These are phyloP conservation scores for Zaprionus nigranus DNA, from an alignment of 1,140 invertebrate genomes.

Conservation along the genomic window DNA sequence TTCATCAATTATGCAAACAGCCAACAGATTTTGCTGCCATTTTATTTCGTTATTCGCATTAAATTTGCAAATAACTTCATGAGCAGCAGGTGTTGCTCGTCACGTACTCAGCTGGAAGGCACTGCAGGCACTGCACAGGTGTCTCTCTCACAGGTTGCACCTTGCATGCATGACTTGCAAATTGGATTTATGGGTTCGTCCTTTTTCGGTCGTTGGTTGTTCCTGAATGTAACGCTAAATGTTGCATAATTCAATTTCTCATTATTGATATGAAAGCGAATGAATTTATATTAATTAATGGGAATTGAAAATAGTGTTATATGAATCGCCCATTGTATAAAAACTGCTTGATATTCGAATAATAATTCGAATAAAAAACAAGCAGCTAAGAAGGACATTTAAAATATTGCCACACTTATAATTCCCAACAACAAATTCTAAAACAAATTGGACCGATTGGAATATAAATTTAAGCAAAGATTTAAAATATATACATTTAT, in stretches of 20 bases:
- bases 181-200: not conserved
- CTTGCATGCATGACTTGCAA: conserved; percentile 8
- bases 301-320: not conserved
- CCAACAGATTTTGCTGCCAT: conserved; percentile 47
- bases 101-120: conserved; percentile 14
- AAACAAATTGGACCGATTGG: too few relatives aligned
- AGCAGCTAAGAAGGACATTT: too few relatives aligned
- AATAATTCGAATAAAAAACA: too few relatives aligned
- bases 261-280: not conserved
- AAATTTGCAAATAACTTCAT: conserved; percentile 46
- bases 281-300: not conserved
- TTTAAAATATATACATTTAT: too few relatives aligned
- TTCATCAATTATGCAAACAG: conserved; percentile 71
- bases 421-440: too few relatives aligned
- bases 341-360: too few relatives aligned
- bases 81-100: conserved; percentile 9
- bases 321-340: not conserved
- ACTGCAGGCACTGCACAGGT: not conserved
- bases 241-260: not conserved
- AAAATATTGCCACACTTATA: too few relatives aligned
- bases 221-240: not conserved
- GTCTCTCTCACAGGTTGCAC: not conserved
- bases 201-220: not conserved
- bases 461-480: too few relatives aligned
- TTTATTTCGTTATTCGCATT: conserved; percentile 55